Evolutionary conservation across 2,797 vertebrate genomes (phyloP), one percentile per base, ranked within the genome.

Genomic region (Chanos chanos): DNA sequence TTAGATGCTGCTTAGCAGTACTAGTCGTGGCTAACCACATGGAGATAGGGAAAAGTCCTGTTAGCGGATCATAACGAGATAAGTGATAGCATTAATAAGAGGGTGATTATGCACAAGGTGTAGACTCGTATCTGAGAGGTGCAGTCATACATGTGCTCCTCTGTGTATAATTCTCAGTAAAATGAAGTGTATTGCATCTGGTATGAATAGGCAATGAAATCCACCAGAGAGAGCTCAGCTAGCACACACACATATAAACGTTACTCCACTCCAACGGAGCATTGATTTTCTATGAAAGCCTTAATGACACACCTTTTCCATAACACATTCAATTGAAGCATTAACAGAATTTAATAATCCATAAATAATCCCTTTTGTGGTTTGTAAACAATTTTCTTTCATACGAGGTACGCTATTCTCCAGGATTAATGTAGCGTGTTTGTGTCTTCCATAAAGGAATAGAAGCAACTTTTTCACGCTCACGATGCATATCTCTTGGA

Each of bases 121-220:
- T 27, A 27, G 24, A 69, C 43, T 54, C 33, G 40, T 43, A 44
- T 24, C 19, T 19, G 9, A 27, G 10, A 33, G 40, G 41, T 57
- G 28, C 30, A 28, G 40, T 83, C 83, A 82, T 84, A 75, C 82
- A 80, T 85, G 84, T 81, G 80, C 76, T 73, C 76, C 54, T 77
- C 5, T 37, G 36, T 22, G 19, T 37, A 19, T 33, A 25, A 12
- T 22, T 44, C 36, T 48, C 30, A 41, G 57, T 55, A 31, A 65
- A 57, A 58, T 57, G 33, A 34, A 61, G 47, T 66, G 34, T 55
- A 39, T 60, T 41, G 49, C 67, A 53, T 28, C 13, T 49, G 30
- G 58, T 61, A 10, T 37, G 40, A 71, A 72, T 71, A 77, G 78
- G 75, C 73, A 25, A 25, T 66, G 74, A 83, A 81, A 79, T 61